A percentile compares a stretch with the other conserved stretches of the same genome.
phyloP scores from a whole-genome alignment of 1,140 invertebrate species.

The Lepidurus arcticus region DNA sequence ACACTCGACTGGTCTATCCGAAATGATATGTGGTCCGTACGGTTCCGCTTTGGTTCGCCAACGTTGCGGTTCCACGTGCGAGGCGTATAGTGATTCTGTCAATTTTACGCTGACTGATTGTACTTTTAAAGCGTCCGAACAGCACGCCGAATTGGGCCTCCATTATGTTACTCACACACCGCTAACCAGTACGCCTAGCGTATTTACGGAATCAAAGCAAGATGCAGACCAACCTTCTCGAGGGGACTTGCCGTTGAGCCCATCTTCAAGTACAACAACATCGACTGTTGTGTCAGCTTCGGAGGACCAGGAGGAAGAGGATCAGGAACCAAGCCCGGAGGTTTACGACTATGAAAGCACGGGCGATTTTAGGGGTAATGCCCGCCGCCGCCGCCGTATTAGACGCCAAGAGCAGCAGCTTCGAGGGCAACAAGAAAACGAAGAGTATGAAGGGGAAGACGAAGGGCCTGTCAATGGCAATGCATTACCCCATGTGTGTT shows the following conservation, averaged over 20 bases:
- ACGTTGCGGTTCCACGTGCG: not conserved
- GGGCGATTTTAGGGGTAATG: not conserved
- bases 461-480: not conserved
- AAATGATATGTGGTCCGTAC: not conserved
- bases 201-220: not conserved
- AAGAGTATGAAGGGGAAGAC: not conserved
- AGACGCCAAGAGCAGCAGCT: constrained; percentile 3
- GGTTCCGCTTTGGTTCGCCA: not conserved
- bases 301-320: not conserved
- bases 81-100: not conserved
- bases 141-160: not conserved
- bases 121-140: not conserved
- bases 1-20: not conserved
- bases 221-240: not conserved
- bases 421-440: not conserved
- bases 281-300: not conserved
- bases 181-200: not conserved
- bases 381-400: not conserved
- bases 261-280: not conserved
- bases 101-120: not conserved
- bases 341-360: constrained; percentile 2
- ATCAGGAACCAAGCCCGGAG: not conserved
- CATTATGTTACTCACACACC: not conserved
- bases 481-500: not conserved
- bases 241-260: not conserved